A percentile compares a stretch with the other conserved stretches of the same genome.
phyloP scores from a whole-genome alignment of 1,140 invertebrate species.

The Musca domestica region DNA sequence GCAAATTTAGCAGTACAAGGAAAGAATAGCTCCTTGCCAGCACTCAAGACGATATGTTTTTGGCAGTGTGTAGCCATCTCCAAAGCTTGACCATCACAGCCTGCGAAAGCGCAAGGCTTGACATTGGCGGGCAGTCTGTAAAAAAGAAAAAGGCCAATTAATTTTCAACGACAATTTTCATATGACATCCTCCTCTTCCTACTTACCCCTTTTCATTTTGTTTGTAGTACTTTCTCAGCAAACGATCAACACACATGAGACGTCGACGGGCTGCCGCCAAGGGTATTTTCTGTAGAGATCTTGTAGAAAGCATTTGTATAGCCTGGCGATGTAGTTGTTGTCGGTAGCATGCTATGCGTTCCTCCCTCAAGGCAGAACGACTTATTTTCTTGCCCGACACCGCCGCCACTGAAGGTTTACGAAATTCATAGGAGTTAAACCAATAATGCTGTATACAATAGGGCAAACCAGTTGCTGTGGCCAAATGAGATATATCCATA shows the following conservation, averaged over 20 bases:
- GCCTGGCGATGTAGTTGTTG: constrained; percentile 42
- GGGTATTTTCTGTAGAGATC: constrained; percentile 38
- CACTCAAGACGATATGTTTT: constrained; percentile 82
- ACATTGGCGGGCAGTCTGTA: constrained; percentile 31
- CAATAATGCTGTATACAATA: constrained; percentile 46
- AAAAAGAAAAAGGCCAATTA: constrained; percentile 5
- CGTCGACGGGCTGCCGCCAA: constrained; percentile 39
- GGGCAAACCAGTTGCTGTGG: constrained; percentile 31
- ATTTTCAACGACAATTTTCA: background rate
- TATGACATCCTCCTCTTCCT: background rate
- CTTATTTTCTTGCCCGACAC: background rate
- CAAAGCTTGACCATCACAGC: constrained; percentile 51
- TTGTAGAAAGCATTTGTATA: constrained; percentile 41
- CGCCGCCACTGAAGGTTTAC: constrained; percentile 9
- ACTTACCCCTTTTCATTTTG: constrained; percentile 39
- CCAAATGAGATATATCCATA: constrained; percentile 19
- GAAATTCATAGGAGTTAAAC: constrained; percentile 21
- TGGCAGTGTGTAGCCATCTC: constrained; percentile 82
- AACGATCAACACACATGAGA: constrained; percentile 38
- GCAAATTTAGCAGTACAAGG: constrained; percentile 86
- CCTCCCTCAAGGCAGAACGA: constrained; percentile 34
- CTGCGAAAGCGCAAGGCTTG: constrained; percentile 37
- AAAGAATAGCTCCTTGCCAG: constrained; percentile 83
- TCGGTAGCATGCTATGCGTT: constrained; percentile 44
- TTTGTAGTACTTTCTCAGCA: constrained; percentile 45